Base-by-base conservation (phyloP, 1,140 invertebrate species). In the Mamestra configurata region DNA sequence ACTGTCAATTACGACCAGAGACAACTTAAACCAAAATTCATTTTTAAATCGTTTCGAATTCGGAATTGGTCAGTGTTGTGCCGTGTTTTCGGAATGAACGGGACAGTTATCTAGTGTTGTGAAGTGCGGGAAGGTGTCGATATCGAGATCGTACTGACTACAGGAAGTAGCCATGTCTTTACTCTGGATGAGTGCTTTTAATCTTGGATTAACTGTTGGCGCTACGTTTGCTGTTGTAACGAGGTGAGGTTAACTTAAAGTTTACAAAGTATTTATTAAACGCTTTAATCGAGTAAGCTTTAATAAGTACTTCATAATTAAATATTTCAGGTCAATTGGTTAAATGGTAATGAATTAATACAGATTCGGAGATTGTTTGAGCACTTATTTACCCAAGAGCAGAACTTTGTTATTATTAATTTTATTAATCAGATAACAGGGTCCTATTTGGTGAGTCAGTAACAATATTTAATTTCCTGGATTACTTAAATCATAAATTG, bases 161-260 rank as follows among this genome's bases (percentile, higher is more conserved):
- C 31, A 82, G 40, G 55, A 40, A 77, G 73, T 75, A 76, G 82
- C 76, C 73, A 96, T 96, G 96, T 96, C 95, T 81, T 81, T 95
- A 40, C 66, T 96, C 61, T 96, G 95, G 95, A 95, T 96, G 94
- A 95, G 95, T 78, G 90, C 92, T 81, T 94, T 96, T 86, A 96
- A 95, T 92, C 87, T 96, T 78, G 94, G 95, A 79, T 91, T 96
- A 84, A 96, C 96, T 77, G 92, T 96, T 82, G 96, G 95, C 46
- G 90, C 94, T 43, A 96, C 96, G 73, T 95, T 90, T 87, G 90
- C 93, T 76, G 95, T 96, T 85, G 93, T 96, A 81, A 95, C 92
- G 88, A 92, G 95, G 96, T 96, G 93, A 96, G 87, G 18, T 22
- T 22, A 8, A 43, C 7, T 66, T 35, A 37, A 61, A 51, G n/a